phyloP scores from a whole-genome alignment of 2,797 vertebrate genomes.

The Florisuga fusca region DNA sequence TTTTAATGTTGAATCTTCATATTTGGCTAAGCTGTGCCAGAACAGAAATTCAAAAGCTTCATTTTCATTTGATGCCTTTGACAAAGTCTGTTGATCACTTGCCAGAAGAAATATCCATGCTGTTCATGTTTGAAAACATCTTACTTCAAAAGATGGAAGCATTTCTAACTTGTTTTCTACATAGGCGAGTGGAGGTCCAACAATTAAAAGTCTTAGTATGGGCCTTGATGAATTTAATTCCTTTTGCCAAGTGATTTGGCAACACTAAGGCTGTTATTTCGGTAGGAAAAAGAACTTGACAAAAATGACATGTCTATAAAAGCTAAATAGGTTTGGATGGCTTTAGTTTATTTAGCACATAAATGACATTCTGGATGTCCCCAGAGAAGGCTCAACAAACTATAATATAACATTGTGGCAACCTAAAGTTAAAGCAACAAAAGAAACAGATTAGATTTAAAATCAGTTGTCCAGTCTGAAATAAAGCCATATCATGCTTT shows the following conservation, averaged over 20 bases:
- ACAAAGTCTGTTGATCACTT: neutral
- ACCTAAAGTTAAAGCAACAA: neutral
- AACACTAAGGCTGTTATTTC: neutral
- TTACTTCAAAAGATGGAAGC: neutral
- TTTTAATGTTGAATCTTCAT: neutral
- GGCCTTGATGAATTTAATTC: constrained; percentile 18
- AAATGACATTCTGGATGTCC: neutral
- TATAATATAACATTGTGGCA: neutral
- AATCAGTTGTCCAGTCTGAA: neutral
- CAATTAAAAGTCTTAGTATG: neutral
- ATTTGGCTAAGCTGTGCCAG: neutral
- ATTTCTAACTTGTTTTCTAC: neutral
- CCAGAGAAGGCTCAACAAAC: neutral
- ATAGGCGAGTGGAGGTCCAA: neutral
- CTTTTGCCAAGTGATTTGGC: neutral
- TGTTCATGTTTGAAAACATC: constrained; percentile 43
- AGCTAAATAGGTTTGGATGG: neutral
- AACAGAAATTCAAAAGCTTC: neutral
- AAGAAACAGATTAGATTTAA: neutral
- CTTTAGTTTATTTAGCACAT: neutral
- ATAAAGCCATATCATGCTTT: neutral
- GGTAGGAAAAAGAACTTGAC: neutral
- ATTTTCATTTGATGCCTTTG: constrained; percentile 31
- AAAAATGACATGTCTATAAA: neutral
- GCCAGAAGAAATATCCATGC: constrained; percentile 26